phyloP scores from a whole-genome alignment of 1,140 invertebrate species.

The Theocolax elegans region DNA sequence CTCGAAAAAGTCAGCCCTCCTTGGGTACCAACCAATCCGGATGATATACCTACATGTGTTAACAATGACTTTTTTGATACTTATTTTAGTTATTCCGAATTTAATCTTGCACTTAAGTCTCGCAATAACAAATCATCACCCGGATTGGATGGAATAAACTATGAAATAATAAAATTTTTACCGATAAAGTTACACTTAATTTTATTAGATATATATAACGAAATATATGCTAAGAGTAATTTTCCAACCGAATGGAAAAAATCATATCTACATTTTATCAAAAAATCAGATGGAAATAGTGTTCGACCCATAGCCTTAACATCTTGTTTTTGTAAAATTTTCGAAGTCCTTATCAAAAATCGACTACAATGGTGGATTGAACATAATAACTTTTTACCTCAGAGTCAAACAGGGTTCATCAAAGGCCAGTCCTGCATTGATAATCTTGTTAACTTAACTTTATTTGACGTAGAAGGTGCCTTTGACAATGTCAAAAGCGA shows the following conservation, averaged over 20 bases:
- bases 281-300: neutral
- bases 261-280: slow-evolving; percentile 7
- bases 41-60: neutral
- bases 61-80: neutral
- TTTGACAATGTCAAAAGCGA: slow-evolving; percentile 7
- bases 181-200: neutral
- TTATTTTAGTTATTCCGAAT: neutral
- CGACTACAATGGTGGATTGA: slow-evolving; percentile 4
- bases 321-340: neutral
- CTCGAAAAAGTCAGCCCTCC: neutral
- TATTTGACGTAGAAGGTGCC: slow-evolving; percentile 6
- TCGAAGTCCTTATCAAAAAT: neutral
- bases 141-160: neutral
- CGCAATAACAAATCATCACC: neutral
- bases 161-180: neutral
- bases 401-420: neutral
- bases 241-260: neutral
- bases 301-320: neutral
- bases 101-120: neutral
- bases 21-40: neutral
- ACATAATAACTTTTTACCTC: neutral
- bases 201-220: neutral
- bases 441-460: neutral
- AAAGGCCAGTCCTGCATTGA: neutral
- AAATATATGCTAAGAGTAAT: neutral